These are phyloP conservation scores for Galerucella pusilla DNA, from an alignment of 2,888 invertebrate genomes.

Conservation along the genomic window DNA sequence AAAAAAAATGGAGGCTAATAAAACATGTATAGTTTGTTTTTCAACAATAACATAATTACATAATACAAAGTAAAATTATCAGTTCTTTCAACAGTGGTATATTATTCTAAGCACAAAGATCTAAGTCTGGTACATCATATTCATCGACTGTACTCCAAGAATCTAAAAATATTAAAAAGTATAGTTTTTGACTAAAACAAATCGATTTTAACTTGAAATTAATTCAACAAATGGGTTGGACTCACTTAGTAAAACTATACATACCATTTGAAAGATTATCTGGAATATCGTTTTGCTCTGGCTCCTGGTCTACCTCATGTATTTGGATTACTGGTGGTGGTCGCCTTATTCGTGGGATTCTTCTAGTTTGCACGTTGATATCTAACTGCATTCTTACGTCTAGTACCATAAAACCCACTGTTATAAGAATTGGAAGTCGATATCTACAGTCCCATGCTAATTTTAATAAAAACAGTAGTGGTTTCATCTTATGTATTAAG, in stretches of 20 bases:
- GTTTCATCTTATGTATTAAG: slow-evolving; percentile 40
- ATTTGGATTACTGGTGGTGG: slow-evolving; percentile 31
- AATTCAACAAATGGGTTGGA: too few relatives aligned
- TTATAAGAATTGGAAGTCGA: slow-evolving; percentile 74
- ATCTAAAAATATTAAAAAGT: slow-evolving; percentile 39
- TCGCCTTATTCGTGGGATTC: slow-evolving; percentile 49
- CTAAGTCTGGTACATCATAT: slow-evolving; percentile 56
- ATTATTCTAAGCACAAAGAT: slow-evolving; percentile 36
- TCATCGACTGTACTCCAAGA: slow-evolving; percentile 52
- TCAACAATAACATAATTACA: background rate
- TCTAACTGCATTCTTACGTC: slow-evolving; percentile 77
- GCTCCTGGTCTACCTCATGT: background rate
- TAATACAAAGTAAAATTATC: slow-evolving; percentile 7
- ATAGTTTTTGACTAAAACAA: background rate
- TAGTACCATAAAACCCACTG: slow-evolving; percentile 74
- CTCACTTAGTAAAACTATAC: slow-evolving; percentile 9
- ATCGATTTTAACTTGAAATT: too few relatives aligned
- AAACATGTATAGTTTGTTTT: background rate
- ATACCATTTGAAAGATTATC: slow-evolving; percentile 46
- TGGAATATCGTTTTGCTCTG: background rate
- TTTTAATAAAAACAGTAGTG: slow-evolving; percentile 74
- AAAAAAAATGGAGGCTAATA: background rate
- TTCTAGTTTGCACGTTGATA: slow-evolving; percentile 70
- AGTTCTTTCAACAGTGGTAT: slow-evolving; percentile 26
- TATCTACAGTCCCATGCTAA: slow-evolving; percentile 78